These are phyloP conservation scores for Acipenser oxyrinchus DNA, from an alignment of 2,797 vertebrate species.

Conservation along the genomic window DNA sequence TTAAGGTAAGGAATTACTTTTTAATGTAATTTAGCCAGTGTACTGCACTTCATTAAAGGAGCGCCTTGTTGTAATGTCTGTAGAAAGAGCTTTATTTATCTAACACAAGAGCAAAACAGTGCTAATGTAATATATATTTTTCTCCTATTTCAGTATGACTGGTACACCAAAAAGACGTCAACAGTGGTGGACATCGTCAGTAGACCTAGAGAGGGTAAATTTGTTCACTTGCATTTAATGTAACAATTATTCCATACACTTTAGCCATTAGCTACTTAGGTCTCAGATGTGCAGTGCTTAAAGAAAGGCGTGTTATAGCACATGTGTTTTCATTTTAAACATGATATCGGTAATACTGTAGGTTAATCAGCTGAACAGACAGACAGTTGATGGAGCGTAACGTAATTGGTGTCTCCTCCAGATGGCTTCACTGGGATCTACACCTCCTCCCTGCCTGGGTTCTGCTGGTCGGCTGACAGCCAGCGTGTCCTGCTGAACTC, in stretches of 20 bases:
- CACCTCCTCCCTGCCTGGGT: slow-evolving; percentile 58
- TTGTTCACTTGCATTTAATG: background rate
- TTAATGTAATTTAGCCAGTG: background rate
- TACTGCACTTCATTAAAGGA: background rate
- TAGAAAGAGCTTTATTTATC: background rate
- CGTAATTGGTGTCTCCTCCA: slow-evolving; percentile 34
- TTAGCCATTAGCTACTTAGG: background rate
- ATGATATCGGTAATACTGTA: too few species aligned
- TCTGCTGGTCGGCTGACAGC: slow-evolving; percentile 91
- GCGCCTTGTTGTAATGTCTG: background rate
- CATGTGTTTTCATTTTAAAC: slow-evolving; percentile 5
- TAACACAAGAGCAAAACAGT: background rate
- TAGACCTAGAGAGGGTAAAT: slow-evolving; percentile 67
- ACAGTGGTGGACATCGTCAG: slow-evolving; percentile 77
- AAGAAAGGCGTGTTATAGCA: background rate
- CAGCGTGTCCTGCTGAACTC: slow-evolving; percentile 74
- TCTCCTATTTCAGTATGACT: slow-evolving; percentile 73
- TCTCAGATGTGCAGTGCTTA: background rate
- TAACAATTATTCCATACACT: background rate
- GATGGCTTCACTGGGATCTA: slow-evolving; percentile 87
- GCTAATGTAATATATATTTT: background rate
- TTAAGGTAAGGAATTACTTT: too few species aligned
- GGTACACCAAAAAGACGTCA: slow-evolving; percentile 84
- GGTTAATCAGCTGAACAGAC: too few species aligned
- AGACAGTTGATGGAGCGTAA: too few species aligned